Conservation (phyloP, 2,888 invertebrate species). For the Tetropium fuscum region DNA sequence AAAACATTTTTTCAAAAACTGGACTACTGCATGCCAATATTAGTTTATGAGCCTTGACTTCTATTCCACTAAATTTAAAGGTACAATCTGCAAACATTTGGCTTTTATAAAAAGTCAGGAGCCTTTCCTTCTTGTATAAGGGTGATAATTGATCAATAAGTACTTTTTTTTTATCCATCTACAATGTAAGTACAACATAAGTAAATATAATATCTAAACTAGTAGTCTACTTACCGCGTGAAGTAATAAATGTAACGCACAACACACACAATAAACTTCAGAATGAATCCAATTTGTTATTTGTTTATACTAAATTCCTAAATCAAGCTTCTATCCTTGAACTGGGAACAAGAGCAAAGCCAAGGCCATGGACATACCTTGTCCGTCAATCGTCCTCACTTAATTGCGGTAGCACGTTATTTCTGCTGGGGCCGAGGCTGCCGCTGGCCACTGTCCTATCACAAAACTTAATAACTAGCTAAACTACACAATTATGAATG, state of each 20-base stretch:
- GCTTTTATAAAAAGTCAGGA: conserved; percentile 32
- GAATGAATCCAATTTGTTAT: conserved; percentile 26
- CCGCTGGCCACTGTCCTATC: too few relatives aligned
- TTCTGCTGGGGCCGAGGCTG: too few relatives aligned
- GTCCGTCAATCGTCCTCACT: too few relatives aligned
- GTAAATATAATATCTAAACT: conserved; percentile 1
- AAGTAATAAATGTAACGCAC: conserved; percentile 5
- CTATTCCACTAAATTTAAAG: conserved; percentile 69
- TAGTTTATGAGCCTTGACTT: conserved; percentile 72
- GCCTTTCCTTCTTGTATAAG: conserved; percentile 32
- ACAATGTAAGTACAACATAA: conserved; percentile 11
- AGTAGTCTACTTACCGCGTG: conserved; percentile 34
- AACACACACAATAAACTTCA: conserved; percentile 33
- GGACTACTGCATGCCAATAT: conserved; percentile 76
- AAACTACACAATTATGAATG: too few relatives aligned
- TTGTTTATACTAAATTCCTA: conserved; percentile 40
- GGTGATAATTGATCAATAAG: conserved; percentile 25
- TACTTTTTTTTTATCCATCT: conserved; percentile 37
- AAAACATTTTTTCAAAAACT: conserved; percentile 78
- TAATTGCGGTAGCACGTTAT: too few relatives aligned
- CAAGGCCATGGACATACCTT: conserved; percentile 49
- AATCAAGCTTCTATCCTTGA: conserved; percentile 53
- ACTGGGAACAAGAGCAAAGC: conserved; percentile 54
- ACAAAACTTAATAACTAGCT: too few relatives aligned
- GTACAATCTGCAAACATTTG: conserved; percentile 67